These are phyloP conservation scores for Eptesicus fuscus DNA, from an alignment of 2,113 vertebrate genomes.

Conservation along the genomic window DNA sequence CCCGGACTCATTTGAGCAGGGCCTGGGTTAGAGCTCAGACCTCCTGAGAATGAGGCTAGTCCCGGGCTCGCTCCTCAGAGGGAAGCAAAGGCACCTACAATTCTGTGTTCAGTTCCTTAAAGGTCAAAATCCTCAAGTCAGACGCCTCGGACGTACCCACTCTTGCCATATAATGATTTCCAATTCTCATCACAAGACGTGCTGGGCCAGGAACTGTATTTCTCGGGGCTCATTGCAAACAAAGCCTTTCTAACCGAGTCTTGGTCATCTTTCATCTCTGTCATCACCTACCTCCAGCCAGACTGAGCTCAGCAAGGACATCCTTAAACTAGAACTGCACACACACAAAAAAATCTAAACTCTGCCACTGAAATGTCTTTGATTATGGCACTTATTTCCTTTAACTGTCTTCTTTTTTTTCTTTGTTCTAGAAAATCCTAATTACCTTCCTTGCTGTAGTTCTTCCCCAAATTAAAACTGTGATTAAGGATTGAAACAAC, in stretches of 20 bases:
- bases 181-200: fast-evolving
- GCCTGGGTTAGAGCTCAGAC: background rate
- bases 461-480: background rate
- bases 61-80: background rate
- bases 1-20: background rate
- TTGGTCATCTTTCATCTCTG: background rate
- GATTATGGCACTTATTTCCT: background rate
- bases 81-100: background rate
- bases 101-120: background rate
- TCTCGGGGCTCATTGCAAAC: background rate
- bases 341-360: no score
- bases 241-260: background rate
- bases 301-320: fast-evolving
- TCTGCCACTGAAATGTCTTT: background rate
- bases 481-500: background rate
- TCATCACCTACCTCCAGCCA: background rate
- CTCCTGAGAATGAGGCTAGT: background rate
- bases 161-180: background rate
- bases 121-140: background rate
- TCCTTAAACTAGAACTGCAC: no score
- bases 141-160: no score
- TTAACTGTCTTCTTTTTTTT: background rate
- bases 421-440: background rate
- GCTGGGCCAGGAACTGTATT: fast-evolving
- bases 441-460: background rate